Evolutionary conservation across 2,797 vertebrate genomes (phyloP).

Genomic region (Molossus alvarezi): DNA sequence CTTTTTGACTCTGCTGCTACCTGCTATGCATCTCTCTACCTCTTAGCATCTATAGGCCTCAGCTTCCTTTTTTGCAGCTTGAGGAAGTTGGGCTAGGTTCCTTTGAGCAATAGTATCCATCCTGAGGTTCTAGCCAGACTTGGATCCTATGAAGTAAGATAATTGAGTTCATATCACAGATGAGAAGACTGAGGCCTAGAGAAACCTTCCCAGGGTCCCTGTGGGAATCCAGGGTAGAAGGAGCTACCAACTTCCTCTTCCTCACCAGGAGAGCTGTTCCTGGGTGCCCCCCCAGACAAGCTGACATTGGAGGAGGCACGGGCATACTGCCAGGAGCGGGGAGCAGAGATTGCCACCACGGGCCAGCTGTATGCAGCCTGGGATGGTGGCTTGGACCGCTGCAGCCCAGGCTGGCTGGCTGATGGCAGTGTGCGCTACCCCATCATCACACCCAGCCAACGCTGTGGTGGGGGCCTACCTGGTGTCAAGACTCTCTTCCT

Average conservation of each 20-base stretch:
- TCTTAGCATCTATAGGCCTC: not conserved
- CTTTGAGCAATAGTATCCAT: not conserved
- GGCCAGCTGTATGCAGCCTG: conserved; percentile 96
- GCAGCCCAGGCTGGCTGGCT: conserved; percentile 96
- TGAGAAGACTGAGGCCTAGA: not conserved
- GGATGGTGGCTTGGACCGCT: conserved; percentile 95
- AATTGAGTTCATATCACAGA: not conserved
- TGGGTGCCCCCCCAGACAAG: conserved; percentile 90
- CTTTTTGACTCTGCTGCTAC: not conserved
- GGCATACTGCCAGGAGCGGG: conserved; percentile 91
- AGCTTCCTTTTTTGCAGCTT: not conserved
- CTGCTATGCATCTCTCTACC: not conserved
- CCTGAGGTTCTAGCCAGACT: not conserved
- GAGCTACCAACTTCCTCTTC: conserved; percentile 25
- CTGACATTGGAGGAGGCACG: conserved; percentile 95
- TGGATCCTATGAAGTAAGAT: not conserved
- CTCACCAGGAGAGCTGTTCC: conserved; percentile 94
- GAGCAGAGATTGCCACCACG: conserved; percentile 92
- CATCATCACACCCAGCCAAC: conserved; percentile 94
- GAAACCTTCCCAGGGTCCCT: not conserved
- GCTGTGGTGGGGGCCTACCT: conserved; percentile 94
- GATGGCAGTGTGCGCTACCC: conserved; percentile 97
- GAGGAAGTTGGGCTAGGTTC: not conserved
- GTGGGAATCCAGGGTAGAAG: not conserved
- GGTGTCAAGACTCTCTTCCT: conserved; percentile 96